Evolutionary conservation across 1,140 invertebrate genomes (phyloP).

Genomic region (Neotoxoptera formosana): DNA sequence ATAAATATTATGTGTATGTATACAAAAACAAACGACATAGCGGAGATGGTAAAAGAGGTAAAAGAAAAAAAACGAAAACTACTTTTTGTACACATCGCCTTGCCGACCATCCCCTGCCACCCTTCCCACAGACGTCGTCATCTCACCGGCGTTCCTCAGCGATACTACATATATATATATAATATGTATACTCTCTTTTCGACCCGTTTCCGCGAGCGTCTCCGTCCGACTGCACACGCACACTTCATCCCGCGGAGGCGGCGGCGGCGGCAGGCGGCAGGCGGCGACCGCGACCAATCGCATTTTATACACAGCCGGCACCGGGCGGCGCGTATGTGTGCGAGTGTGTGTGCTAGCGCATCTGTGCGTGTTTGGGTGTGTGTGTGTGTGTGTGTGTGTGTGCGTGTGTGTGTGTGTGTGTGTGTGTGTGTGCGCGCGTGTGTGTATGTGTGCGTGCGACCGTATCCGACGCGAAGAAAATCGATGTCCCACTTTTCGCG

Average conservation of each 20-base stretch:
- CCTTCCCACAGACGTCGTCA: not conserved
- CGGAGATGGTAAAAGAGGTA: not conserved
- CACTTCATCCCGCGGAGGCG: not conserved
- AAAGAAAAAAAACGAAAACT: not conserved
- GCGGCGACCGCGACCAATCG: not conserved
- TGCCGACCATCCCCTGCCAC: not conserved
- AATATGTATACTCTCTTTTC: not conserved
- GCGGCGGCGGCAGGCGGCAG: no score
- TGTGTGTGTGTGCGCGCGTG: not conserved
- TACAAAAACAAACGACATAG: not conserved
- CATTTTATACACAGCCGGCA: not conserved
- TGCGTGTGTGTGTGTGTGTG: no score
- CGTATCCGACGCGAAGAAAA: constrained; percentile 41
- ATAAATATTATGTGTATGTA: not conserved
- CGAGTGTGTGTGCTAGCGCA: not conserved
- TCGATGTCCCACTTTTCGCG: constrained; percentile 55
- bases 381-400: no score
- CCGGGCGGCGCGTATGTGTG: not conserved
- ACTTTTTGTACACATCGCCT: not conserved
- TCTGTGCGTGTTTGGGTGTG: no score
- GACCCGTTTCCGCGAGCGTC: not conserved
- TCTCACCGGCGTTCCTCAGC: not conserved
- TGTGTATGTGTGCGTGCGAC: not conserved
- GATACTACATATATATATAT: not conserved
- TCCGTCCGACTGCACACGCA: not conserved